These are phyloP conservation scores for Platyura marginata DNA, from an alignment of 1,140 invertebrate genomes.

Conservation along the genomic window DNA sequence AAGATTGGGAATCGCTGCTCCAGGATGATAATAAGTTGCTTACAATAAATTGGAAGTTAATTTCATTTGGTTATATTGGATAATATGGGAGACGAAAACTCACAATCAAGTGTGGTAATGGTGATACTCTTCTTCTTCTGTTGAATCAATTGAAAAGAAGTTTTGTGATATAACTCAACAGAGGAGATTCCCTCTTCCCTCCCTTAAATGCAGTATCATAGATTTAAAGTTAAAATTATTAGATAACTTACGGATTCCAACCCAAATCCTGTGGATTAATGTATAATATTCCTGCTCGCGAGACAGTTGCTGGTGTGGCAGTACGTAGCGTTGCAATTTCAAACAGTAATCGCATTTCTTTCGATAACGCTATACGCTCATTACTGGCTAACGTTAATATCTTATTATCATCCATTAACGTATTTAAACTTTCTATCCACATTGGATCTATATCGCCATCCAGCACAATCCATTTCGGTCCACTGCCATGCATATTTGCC, in stretches of 20 bases:
- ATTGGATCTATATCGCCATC: slow-evolving; percentile 94
- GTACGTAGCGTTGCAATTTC: slow-evolving; percentile 80
- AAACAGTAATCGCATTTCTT: slow-evolving; percentile 77
- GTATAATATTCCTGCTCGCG: slow-evolving; percentile 76
- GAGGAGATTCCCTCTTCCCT: too few species aligned
- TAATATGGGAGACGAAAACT: too few species aligned
- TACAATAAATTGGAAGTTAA: too few species aligned
- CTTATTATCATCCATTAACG: slow-evolving; percentile 71
- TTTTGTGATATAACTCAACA: background rate
- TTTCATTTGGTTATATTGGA: too few species aligned
- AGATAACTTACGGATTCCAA: slow-evolving; percentile 83
- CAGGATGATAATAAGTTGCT: too few species aligned
- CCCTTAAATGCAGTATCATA: too few species aligned
- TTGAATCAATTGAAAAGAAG: background rate
- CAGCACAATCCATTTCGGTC: slow-evolving; percentile 88
- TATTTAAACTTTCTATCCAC: slow-evolving; percentile 91
- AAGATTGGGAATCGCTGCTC: too few species aligned
- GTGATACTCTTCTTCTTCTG: too few species aligned
- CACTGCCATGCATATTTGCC: slow-evolving; percentile 61
- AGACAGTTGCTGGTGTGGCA: slow-evolving; percentile 89
- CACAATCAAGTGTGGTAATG: too few species aligned
- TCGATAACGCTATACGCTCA: slow-evolving; percentile 80
- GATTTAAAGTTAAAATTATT: too few species aligned
- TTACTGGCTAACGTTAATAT: slow-evolving; percentile 82
- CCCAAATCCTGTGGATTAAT: slow-evolving; percentile 79